Conservation (phyloP, 2,113 vertebrate genomes). For the Leptodactylus fuscus region DNA sequence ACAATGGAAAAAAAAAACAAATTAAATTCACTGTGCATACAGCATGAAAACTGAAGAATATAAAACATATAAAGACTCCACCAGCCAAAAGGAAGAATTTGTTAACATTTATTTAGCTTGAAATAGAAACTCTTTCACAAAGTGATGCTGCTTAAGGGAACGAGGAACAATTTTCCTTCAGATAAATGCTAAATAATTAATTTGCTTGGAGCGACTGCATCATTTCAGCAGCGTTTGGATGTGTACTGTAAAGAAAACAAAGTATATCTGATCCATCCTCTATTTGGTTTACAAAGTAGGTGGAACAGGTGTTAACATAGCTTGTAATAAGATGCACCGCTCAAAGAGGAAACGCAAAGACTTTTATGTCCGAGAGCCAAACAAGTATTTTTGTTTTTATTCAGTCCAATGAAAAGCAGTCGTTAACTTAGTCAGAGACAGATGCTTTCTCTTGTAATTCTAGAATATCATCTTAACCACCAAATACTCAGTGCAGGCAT, state of each 20-base stretch:
- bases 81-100: constrained; percentile 45
- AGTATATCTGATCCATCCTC: background rate
- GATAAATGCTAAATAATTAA: constrained; percentile 62
- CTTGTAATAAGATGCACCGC: background rate
- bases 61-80: background rate
- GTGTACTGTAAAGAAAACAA: constrained; percentile 26
- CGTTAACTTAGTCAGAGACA: too few species aligned
- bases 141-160: constrained; percentile 48
- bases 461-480: too few species aligned
- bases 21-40: background rate
- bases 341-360: background rate
- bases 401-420: too few species aligned
- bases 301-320: constrained; percentile 21
- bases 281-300: background rate
- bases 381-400: background rate
- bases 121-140: constrained; percentile 54
- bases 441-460: too few species aligned
- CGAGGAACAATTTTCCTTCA: constrained; percentile 57
- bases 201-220: constrained; percentile 43
- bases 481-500: too few species aligned
- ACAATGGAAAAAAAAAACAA: background rate
- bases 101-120: constrained; percentile 57
- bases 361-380: background rate
- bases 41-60: constrained; percentile 20
- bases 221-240: constrained; percentile 21